Evolutionary conservation across 2,888 invertebrate genomes (phyloP).

Genomic region (Chrysotoxum bicinctum): DNA sequence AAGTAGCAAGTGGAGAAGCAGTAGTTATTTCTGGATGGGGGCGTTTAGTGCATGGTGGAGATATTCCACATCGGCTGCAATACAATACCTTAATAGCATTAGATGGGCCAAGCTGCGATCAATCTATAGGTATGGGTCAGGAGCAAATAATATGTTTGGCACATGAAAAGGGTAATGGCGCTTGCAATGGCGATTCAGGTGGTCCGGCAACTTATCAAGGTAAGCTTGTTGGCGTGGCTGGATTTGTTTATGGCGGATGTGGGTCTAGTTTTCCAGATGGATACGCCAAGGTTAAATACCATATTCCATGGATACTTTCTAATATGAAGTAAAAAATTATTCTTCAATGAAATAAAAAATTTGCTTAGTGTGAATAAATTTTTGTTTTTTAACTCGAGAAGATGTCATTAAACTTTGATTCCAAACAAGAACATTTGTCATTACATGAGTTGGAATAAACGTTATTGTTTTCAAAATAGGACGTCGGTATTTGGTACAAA

Average conservation of each 20-base stretch:
- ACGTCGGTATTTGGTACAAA: too few relatives aligned
- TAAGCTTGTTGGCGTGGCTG: constrained; percentile 77
- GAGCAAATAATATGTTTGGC: constrained; percentile 75
- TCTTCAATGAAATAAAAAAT: too few relatives aligned
- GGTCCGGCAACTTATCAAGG: constrained; percentile 78
- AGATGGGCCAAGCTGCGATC: not conserved
- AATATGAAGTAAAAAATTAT: constrained; percentile 13
- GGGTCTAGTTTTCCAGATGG: constrained; percentile 78
- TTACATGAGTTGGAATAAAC: too few relatives aligned
- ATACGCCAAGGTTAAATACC: constrained; percentile 75
- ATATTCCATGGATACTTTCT: constrained; percentile 26
- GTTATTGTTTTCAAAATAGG: too few relatives aligned
- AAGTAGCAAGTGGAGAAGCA: constrained; percentile 72
- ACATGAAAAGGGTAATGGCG: constrained; percentile 75
- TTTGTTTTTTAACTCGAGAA: too few relatives aligned
- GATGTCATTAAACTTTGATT: too few relatives aligned
- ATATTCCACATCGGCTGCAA: constrained; percentile 74
- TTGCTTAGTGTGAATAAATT: too few relatives aligned
- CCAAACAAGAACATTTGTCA: too few relatives aligned
- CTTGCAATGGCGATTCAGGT: constrained; percentile 79
- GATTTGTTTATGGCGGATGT: constrained; percentile 77
- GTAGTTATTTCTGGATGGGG: constrained; percentile 79
- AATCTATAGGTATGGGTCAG: not conserved
- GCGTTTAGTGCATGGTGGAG: constrained; percentile 73
- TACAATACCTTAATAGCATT: constrained; percentile 73